Conservation (phyloP, 1,140 invertebrate species). For the Pissodes strobi region DNA sequence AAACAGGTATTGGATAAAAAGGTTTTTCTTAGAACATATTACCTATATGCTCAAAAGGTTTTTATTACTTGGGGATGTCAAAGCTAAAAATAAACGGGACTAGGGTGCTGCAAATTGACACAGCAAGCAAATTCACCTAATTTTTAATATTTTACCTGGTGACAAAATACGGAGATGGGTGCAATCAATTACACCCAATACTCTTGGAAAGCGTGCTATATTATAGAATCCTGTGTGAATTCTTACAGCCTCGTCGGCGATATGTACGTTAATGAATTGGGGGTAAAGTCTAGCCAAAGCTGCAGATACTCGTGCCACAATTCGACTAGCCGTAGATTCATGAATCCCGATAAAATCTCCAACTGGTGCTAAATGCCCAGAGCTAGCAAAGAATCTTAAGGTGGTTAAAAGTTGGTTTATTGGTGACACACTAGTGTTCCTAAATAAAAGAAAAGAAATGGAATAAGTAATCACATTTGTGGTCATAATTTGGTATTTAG, state of each 20-base stretch:
- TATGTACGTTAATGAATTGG: background rate
- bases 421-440: background rate
- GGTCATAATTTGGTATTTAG: too few relatives aligned
- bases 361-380: background rate
- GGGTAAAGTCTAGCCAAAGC: background rate
- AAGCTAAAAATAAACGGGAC: too few relatives aligned
- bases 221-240: background rate
- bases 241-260: too few relatives aligned
- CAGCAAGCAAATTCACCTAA: too few relatives aligned
- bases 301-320: background rate
- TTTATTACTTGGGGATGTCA: too few relatives aligned
- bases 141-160: background rate
- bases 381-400: background rate
- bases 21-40: background rate
- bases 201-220: conserved; percentile 1
- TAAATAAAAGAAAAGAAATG: background rate
- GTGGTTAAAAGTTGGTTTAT: background rate
- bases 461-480: background rate
- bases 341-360: background rate
- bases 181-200: background rate
- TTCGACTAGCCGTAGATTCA: background rate
- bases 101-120: too few relatives aligned
- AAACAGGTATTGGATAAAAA: background rate
- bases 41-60: too few relatives aligned
- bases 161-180: background rate